Conservation (phyloP, 2,113 vertebrate genomes). For the Zapornia atra region DNA sequence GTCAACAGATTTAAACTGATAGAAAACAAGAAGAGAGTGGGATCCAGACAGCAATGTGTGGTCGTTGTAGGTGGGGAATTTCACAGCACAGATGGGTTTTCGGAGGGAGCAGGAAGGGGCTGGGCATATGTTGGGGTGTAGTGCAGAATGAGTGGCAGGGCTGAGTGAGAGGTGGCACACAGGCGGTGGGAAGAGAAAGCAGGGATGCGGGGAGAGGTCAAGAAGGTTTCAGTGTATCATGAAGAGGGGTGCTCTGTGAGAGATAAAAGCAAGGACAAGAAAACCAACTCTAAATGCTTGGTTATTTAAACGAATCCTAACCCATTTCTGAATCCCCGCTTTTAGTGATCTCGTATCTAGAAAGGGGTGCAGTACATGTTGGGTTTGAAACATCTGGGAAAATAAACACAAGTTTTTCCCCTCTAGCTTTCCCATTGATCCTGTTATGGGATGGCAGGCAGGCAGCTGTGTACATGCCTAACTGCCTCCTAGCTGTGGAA, state of each 20-base stretch:
- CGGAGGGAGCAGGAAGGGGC: conserved; percentile 20
- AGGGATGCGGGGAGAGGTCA: not conserved
- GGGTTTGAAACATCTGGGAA: not conserved
- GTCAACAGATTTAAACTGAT: conserved; percentile 33
- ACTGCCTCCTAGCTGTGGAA: not conserved
- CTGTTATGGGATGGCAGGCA: not conserved
- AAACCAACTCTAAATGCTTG: not conserved
- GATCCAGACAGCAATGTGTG: conserved; percentile 11
- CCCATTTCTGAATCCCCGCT: not conserved
- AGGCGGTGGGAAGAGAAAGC: not conserved
- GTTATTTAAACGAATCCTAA: not conserved
- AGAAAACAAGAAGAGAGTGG: conserved; percentile 36
- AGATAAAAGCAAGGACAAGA: not conserved
- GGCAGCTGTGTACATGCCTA: not conserved
- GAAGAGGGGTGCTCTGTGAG: not conserved
- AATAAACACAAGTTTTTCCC: not conserved
- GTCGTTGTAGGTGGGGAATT: conserved; percentile 23
- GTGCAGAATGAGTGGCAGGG: not conserved
- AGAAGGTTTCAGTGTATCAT: not conserved
- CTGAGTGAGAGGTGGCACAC: not conserved
- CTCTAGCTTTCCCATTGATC: not conserved
- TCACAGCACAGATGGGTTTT: conserved; percentile 62
- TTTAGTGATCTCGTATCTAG: not conserved
- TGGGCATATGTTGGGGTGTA: not conserved
- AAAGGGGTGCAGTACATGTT: not conserved